phyloP scores from a whole-genome alignment of 2,113 vertebrate species.

The Asarcornis scutulata region DNA sequence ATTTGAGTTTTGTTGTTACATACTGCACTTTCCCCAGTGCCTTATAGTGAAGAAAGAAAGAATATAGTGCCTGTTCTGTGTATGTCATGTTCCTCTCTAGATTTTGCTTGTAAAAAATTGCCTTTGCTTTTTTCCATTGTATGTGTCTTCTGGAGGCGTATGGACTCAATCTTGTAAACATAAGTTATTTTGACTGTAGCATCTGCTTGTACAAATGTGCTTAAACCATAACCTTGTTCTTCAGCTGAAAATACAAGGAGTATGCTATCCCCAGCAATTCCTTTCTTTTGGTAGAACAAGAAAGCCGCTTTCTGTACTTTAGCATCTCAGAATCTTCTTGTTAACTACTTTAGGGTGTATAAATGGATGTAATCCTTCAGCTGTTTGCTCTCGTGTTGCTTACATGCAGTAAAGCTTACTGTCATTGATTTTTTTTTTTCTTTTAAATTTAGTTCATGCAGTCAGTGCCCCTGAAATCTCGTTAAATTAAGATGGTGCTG shows the following conservation, averaged over 20 bases:
- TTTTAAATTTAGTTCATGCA: not conserved
- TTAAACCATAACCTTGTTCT: not conserved
- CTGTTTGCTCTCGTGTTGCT: not conserved
- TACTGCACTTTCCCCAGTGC: not conserved
- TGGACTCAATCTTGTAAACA: not conserved
- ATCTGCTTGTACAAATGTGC: not conserved
- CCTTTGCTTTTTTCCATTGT: not conserved
- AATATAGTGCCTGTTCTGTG: accelerated
- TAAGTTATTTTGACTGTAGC: not conserved
- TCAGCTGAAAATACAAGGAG: not conserved
- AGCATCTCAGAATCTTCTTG: not conserved
- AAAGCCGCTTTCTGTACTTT: not conserved
- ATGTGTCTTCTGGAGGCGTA: accelerated
- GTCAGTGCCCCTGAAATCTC: not conserved
- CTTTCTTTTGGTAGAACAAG: too few species aligned
- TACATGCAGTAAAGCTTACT: not conserved
- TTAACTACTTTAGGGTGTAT: not conserved
- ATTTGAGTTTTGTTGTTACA: not conserved
- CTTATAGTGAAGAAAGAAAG: not conserved
- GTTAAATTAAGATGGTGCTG: not conserved
- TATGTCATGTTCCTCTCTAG: not conserved
- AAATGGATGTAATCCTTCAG: not conserved
- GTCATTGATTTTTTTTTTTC: not conserved
- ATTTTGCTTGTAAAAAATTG: not conserved
- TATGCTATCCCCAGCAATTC: accelerated